Evolutionary conservation across 2,888 invertebrate genomes (phyloP), one percentile per base, ranked within the genome.

Genomic region (Dilophus febrilis): DNA sequence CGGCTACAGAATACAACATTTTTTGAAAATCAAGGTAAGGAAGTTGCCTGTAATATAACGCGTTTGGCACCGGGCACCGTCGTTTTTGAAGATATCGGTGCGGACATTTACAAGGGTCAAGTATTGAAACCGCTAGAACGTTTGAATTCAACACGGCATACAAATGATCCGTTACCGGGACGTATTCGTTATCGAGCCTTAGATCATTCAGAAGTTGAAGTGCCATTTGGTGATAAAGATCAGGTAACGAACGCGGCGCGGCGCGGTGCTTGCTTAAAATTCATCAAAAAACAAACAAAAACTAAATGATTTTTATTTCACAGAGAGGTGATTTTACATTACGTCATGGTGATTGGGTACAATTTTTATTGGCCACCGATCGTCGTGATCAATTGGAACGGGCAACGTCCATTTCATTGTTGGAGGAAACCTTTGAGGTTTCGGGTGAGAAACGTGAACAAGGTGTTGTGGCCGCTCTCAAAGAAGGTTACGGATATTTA

Each of bases 21-120:
- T n/a, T n/a, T n/a, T n/a, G n/a, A n/a, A n/a, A n/a, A n/a, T n/a
- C 58, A 94, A 90, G 86, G 86, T 19, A 92, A 95, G 61, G 95
- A 95, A 67, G 92, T 92, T 48, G 95, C 95, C 35, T 90, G 90
- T 55, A 84, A 87, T 58, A 92, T 97, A 53, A 83, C 80, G 14
- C 83, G 84, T 49, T 66, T 97, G 53, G 81, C 90, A 19, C 74
- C 82, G 40, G 95, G 95, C 37, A 90, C 92, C 1, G 94, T 97
- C 31, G 84, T 94, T 48, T 95, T 95, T 64, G 95, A 95, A 63
- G 94, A 95, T 64, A 80, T 95, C 41, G 82, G 83, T 51, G 74
- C 80, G 8, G 87, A 90, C 46, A 76, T 79, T 44, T 71, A 85
- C 54, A 84, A 84, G 55, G 91, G 91, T 5, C 90, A 84, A 62